phyloP scores from a whole-genome alignment of 2,113 vertebrate species.

The Atrichornis clamosus region DNA sequence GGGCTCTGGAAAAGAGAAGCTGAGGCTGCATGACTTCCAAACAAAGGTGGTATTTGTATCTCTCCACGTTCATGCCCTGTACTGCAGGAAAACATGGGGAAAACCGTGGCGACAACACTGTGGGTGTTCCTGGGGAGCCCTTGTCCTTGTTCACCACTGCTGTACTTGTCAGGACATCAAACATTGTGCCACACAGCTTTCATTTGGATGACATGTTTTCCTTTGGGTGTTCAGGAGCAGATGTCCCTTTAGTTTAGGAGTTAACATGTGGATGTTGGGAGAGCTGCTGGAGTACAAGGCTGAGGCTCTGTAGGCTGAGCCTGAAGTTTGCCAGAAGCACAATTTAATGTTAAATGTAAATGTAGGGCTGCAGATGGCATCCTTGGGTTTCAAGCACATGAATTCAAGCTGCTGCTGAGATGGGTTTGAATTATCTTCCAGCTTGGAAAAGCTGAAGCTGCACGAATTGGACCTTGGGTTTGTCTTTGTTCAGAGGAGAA shows the following conservation, averaged over 20 bases:
- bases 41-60: fast-evolving
- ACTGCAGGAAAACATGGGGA: background rate
- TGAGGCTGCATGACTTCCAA: background rate
- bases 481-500: background rate
- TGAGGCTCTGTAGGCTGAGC: background rate
- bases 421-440: background rate
- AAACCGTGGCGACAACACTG: fast-evolving
- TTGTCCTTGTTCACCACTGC: background rate
- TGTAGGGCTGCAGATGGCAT: slow-evolving; percentile 22
- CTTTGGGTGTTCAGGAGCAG: background rate
- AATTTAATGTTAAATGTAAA: background rate
- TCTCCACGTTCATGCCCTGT: fast-evolving
- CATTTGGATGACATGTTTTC: fast-evolving
- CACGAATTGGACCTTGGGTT: background rate
- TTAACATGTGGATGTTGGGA: background rate
- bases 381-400: background rate
- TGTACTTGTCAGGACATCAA: fast-evolving
- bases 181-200: background rate
- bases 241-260: background rate
- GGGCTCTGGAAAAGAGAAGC: background rate
- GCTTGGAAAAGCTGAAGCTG: background rate
- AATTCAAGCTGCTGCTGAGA: slow-evolving; percentile 1
- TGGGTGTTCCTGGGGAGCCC: background rate
- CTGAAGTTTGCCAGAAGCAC: background rate
- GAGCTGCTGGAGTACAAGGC: background rate